Percentiles rank a stretch among this genome's conserved stretches.
These are phyloP conservation scores for Isotomurus palustris DNA, from an alignment of 2,888 invertebrate genomes.

Conservation along the genomic window DNA sequence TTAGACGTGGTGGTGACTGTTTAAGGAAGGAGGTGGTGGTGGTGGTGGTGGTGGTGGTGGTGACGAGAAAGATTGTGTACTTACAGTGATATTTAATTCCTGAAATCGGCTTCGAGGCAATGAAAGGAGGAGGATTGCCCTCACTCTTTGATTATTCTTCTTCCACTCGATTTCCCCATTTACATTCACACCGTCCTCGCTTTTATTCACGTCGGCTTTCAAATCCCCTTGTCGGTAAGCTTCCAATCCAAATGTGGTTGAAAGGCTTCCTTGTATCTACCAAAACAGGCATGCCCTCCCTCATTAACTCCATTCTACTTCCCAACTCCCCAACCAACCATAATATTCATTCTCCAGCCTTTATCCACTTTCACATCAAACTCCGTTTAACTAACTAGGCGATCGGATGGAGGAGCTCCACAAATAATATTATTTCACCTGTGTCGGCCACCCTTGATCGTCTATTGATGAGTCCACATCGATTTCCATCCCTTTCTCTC, in stretches of 20 bases:
- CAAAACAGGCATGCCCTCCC: too few relatives aligned
- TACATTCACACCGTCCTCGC: conserved; percentile 23
- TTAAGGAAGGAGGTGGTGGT: too few relatives aligned
- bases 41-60: too few relatives aligned
- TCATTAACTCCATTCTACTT: too few relatives aligned
- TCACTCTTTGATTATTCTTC: conserved; percentile 22
- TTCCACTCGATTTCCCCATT: conserved; percentile 31
- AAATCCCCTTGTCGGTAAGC: conserved; percentile 29
- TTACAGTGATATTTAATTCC: conserved; percentile 31
- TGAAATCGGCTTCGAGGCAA: conserved; percentile 27
- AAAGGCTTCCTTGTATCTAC: conserved; percentile 40
- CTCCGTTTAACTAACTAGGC: too few relatives aligned
- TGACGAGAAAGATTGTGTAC: too few relatives aligned
- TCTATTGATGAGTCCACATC: conserved; percentile 36
- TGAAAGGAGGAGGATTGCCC: conserved; percentile 23
- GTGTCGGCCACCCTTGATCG: conserved; percentile 37
- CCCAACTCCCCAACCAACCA: too few relatives aligned
- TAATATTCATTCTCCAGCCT: too few relatives aligned
- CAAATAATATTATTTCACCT: too few relatives aligned
- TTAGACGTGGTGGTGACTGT: too few relatives aligned
- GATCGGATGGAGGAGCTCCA: too few relatives aligned
- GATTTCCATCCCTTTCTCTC: conserved; percentile 35
- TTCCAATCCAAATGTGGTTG: conserved; percentile 24
- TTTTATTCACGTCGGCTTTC: conserved; percentile 19
- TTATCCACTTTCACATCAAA: too few relatives aligned